These are phyloP conservation scores for Ormia ochracea DNA, from an alignment of 2,888 invertebrate species.

Conservation along the genomic window DNA sequence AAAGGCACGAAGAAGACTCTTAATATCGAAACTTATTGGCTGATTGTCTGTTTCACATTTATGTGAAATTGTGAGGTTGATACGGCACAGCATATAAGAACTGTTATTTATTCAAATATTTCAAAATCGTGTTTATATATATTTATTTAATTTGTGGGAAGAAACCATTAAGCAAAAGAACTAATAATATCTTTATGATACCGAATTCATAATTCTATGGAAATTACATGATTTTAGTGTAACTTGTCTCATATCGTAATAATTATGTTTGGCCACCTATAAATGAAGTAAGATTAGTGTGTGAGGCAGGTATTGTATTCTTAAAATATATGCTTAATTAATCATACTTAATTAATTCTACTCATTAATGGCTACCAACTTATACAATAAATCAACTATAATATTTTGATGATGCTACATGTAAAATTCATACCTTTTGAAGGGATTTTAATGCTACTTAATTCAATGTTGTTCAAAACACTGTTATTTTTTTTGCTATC, in stretches of 20 bases:
- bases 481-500: neutral
- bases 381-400: neutral
- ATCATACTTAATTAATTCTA: neutral
- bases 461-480: neutral
- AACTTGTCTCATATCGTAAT: neutral
- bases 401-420: neutral
- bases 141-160: neutral
- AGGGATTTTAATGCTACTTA: neutral
- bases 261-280: too few species aligned
- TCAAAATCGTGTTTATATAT: neutral
- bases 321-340: neutral
- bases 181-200: neutral
- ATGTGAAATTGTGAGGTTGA: neutral
- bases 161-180: neutral
- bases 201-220: neutral
- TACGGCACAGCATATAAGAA: neutral
- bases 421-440: neutral
- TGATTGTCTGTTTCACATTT: neutral
- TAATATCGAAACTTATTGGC: neutral
- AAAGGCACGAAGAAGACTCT: neutral
- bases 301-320: too few species aligned
- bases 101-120: neutral
- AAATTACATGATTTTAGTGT: slow-evolving; percentile 38
- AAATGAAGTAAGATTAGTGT: too few species aligned
- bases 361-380: neutral